These are phyloP conservation scores for Craniophora ligustri DNA, from an alignment of 2,888 invertebrate species.

Conservation along the genomic window DNA sequence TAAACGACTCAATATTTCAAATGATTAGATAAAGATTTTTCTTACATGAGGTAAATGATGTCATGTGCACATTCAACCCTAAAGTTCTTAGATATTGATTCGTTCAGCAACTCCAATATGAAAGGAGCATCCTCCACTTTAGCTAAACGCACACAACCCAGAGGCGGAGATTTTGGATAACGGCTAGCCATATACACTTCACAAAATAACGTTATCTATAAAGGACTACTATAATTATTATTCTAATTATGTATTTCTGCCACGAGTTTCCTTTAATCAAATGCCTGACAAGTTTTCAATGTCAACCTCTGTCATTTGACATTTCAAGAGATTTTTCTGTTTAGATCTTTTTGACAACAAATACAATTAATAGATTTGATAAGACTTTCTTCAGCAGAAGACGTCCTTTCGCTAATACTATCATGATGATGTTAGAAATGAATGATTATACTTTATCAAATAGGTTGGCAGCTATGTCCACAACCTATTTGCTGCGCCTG, in stretches of 20 bases:
- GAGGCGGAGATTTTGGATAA: constrained; percentile 47
- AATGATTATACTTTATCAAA: too few relatives aligned
- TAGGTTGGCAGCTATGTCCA: too few relatives aligned
- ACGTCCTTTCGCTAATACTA: too few relatives aligned
- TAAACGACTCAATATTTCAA: too few relatives aligned
- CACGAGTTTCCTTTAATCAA: too few relatives aligned
- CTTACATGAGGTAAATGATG: constrained; percentile 75
- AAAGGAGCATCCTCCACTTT: constrained; percentile 63
- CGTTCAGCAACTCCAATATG: constrained; percentile 67
- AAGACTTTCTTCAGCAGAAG: too few relatives aligned
- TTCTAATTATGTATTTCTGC: too few relatives aligned
- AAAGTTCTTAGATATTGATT: constrained; percentile 73
- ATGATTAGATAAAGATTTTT: constrained; percentile 19
- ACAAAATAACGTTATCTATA: neutral
- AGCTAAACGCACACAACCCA: constrained; percentile 72
- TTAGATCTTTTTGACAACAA: too few relatives aligned
- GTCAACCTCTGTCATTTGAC: constrained; percentile 13
- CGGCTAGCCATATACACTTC: constrained; percentile 46
- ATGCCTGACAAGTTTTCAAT: neutral
- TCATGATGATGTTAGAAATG: too few relatives aligned
- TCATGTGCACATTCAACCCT: constrained; percentile 62
- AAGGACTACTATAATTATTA: too few relatives aligned
- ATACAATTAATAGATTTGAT: too few relatives aligned
- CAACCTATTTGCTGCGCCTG: too few relatives aligned
- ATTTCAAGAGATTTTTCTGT: neutral